Percentiles rank a stretch among this genome's conserved stretches.
These are phyloP conservation scores for Entomobrya proxima DNA, from an alignment of 2,888 invertebrate species.

Conservation along the genomic window DNA sequence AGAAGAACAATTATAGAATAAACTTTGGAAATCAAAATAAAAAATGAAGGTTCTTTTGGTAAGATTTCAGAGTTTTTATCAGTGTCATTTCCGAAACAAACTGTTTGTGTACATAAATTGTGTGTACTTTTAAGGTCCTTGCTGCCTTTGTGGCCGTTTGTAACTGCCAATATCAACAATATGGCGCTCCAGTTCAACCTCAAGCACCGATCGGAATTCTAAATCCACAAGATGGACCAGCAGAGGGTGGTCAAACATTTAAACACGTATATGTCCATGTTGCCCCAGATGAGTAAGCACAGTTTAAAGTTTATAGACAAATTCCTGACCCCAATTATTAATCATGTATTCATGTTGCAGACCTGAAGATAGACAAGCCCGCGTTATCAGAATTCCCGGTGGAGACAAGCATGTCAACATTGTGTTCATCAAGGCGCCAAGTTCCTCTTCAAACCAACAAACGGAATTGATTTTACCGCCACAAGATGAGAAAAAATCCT, in stretches of 20 bases:
- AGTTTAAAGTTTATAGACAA: no score
- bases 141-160: slow-evolving; percentile 43
- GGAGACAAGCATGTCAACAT: slow-evolving; percentile 60
- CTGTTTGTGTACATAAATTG: neutral
- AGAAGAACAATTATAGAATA: neutral
- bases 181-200: slow-evolving; percentile 57
- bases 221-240: slow-evolving; percentile 6
- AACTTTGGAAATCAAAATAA: neutral
- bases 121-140: slow-evolving; percentile 35
- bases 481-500: slow-evolving; percentile 54
- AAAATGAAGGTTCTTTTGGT: slow-evolving; percentile 47
- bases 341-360: neutral
- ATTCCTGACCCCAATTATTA: no score
- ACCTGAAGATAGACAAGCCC: slow-evolving; percentile 31
- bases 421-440: slow-evolving; percentile 59
- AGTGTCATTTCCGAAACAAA: neutral
- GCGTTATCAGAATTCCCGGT: slow-evolving; percentile 45
- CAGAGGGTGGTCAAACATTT: slow-evolving; percentile 1
- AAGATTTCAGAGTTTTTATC: slow-evolving; percentile 9
- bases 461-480: slow-evolving; percentile 60
- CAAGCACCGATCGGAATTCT: neutral
- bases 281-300: slow-evolving; percentile 36
- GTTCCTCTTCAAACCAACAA: slow-evolving; percentile 29
- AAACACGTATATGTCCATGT: slow-evolving; percentile 30
- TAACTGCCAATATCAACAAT: slow-evolving; percentile 49